Conservation (phyloP, 2,113 vertebrate genomes). For the Dryoscopus gambensis region DNA sequence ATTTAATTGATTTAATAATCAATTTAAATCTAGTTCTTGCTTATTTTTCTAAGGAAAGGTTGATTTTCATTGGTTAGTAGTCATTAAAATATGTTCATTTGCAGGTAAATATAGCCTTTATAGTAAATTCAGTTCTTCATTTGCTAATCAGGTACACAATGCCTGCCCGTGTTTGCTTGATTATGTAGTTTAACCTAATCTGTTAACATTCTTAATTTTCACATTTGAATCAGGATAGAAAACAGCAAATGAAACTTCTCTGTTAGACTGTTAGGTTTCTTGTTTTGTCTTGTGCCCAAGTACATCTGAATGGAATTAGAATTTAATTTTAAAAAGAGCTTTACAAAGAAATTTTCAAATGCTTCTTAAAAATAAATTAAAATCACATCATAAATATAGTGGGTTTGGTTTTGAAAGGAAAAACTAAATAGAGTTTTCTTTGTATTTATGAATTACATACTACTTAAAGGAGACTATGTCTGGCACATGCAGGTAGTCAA, state of each 20-base stretch:
- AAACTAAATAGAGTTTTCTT: not conserved
- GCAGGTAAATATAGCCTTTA: not conserved
- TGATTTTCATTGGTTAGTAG: slow-evolving; percentile 16
- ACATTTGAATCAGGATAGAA: not conserved
- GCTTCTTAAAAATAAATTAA: not conserved
- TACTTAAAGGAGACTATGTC: not conserved
- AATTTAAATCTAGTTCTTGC: slow-evolving; percentile 28
- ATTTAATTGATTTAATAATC: slow-evolving; percentile 47
- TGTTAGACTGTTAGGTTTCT: not conserved
- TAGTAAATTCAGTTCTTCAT: not conserved
- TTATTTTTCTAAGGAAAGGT: slow-evolving; percentile 20
- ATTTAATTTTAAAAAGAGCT: not conserved
- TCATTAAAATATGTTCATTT: slow-evolving; percentile 18
- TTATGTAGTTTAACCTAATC: not conserved
- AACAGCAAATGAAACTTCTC: not conserved
- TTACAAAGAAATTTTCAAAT: not conserved
- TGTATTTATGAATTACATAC: not conserved
- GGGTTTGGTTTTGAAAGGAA: not conserved
- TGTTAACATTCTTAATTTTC: not conserved
- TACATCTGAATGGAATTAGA: not conserved
- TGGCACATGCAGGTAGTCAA: not conserved
- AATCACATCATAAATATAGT: not conserved
- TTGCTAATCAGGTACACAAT: not conserved
- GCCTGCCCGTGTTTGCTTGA: not conserved
- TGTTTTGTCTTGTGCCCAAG: not conserved